Evolutionary conservation across 1,140 invertebrate genomes (phyloP).

Genomic region (Neodiprion virginianus): DNA sequence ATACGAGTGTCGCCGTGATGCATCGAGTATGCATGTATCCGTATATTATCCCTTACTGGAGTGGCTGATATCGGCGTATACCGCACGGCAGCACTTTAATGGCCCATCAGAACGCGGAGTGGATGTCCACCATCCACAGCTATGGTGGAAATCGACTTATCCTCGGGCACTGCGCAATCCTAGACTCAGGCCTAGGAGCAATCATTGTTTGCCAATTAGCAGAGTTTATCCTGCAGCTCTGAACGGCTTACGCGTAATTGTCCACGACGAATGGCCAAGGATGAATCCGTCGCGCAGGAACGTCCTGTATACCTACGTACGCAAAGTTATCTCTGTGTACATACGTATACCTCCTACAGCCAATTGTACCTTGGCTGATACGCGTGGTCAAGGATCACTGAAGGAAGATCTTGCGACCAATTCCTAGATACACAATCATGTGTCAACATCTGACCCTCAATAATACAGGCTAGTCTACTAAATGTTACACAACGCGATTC

Average conservation of each 20-base stretch:
- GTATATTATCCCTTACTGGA: no score
- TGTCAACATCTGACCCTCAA: no score
- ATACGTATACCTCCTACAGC: slow-evolving; percentile 37
- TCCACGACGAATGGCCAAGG: background rate
- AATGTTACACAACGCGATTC: no score
- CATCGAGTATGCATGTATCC: no score
- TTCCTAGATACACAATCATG: no score
- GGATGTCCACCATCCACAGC: background rate
- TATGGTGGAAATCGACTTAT: slow-evolving; percentile 3
- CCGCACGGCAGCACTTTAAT: background rate
- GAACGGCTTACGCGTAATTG: background rate
- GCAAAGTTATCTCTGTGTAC: slow-evolving; percentile 11
- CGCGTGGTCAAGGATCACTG: no score
- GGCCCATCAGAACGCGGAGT: background rate
- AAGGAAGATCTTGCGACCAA: no score
- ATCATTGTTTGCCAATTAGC: slow-evolving; percentile 7
- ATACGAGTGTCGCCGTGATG: no score
- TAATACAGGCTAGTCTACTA: no score
- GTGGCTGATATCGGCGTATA: background rate
- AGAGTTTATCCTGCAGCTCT: background rate
- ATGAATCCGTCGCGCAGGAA: background rate
- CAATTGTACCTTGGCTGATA: slow-evolving; percentile 22
- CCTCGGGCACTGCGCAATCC: background rate
- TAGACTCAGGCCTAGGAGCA: background rate
- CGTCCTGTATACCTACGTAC: no score